Conservation (phyloP, 2,797 vertebrate species). For the Pseudochirops cupreus region DNA sequence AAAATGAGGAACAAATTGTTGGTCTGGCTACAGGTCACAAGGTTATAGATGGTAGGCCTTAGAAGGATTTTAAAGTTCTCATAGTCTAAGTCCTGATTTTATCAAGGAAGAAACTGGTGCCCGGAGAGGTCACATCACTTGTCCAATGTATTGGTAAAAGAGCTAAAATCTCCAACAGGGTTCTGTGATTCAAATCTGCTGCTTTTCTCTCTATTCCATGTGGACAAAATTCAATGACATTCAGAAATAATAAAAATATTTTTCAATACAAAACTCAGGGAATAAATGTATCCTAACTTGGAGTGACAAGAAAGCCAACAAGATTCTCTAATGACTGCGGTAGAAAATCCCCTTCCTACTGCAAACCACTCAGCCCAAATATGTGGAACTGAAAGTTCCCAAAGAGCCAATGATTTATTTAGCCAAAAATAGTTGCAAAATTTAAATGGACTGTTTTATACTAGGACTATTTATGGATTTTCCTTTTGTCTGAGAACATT, state of each 20-base stretch:
- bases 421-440: conserved; percentile 59
- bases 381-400: conserved; percentile 62
- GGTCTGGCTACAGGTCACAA: neutral
- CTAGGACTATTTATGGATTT: conserved; percentile 64
- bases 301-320: conserved; percentile 17
- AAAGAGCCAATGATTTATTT: conserved; percentile 59
- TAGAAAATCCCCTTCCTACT: conserved; percentile 13
- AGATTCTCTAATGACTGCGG: conserved; percentile 12
- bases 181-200: neutral
- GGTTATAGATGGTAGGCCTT: neutral
- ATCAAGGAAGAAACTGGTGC: neutral
- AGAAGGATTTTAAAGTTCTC: neutral
- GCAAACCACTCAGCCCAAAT: conserved; percentile 53
- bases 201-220: neutral
- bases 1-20: neutral
- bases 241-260: neutral
- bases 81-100: neutral
- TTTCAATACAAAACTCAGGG: neutral
- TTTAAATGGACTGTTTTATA: conserved; percentile 66
- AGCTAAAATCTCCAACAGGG: neutral
- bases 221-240: neutral
- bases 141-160: neutral
- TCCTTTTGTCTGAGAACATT: conserved; percentile 33
- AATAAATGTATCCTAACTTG: neutral
- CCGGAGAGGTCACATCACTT: neutral